phyloP scores from a whole-genome alignment of 2,113 vertebrate genomes.

The Poecilia latipinna region DNA sequence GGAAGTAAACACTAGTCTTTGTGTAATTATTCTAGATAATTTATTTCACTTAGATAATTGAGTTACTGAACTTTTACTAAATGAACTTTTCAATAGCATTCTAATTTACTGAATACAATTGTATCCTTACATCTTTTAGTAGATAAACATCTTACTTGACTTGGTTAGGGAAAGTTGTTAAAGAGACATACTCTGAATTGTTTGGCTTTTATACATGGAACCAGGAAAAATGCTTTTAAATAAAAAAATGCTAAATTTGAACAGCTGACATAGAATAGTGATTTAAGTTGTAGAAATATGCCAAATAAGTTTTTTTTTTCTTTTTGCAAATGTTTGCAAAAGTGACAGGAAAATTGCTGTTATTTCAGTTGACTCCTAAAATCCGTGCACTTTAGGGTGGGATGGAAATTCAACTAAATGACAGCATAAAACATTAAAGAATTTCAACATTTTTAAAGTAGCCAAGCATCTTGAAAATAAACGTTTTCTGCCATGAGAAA shows the following conservation, averaged over 20 bases:
- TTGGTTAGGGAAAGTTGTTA: no score
- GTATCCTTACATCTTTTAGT: no score
- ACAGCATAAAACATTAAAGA: background rate
- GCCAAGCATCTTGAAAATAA: background rate
- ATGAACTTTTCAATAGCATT: no score
- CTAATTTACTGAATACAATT: no score
- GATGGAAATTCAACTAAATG: background rate
- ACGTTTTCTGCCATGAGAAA: background rate
- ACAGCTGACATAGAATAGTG: background rate
- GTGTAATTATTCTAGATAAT: no score
- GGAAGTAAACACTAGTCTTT: no score
- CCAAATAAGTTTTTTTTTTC: background rate
- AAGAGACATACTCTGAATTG: background rate
- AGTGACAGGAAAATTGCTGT: background rate
- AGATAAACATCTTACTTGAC: no score
- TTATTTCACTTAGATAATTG: no score
- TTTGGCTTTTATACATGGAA: background rate
- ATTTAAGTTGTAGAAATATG: background rate
- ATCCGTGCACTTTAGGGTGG: background rate
- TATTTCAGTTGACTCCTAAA: background rate
- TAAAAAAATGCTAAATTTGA: background rate
- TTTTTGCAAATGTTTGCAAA: background rate
- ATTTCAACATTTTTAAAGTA: background rate
- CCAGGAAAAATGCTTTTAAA: background rate
- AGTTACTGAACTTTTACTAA: no score